Base-by-base conservation (phyloP, 2,113 vertebrate genomes). In the Mormoops blainvillei region DNA sequence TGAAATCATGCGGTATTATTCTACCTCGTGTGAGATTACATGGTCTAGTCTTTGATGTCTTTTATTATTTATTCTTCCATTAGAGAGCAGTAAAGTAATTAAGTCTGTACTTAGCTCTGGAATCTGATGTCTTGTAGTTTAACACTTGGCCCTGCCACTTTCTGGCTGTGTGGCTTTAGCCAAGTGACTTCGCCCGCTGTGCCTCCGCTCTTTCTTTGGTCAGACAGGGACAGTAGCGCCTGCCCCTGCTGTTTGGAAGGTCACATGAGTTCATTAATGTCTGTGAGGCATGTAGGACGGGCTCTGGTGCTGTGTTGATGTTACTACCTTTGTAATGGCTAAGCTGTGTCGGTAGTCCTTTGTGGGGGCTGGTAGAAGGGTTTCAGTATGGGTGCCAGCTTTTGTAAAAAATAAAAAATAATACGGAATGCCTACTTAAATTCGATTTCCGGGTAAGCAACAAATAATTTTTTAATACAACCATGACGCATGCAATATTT, bases 371-470 rank as follows among this genome's bases (percentile, higher is more conserved):
- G 56, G 54, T 43, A 87, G 68, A 31, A 31, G 54, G n/a, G n/a
- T 56, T 81, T 85, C 77, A 31, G 26, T 81, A 84, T 41, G n/a
- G 28, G 33, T 56, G 58, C 41, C 41, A 92, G 56, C 48, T 91
- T 95, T 96, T 92, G 45, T n/a, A 52, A 73, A 89, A 89, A 56
- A 71, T 12, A 33, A 67, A 56, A 65, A 77, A 52, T 54, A 78
- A 68, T 13, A 16, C 33, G 38, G 3, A 56, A 56, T 73, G 9
- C 31, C 7, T 52, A 28, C 56, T 93, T 86, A 74, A 38, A 82
- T 63, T 88, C 58, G 58, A 96, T 86, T 92, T 94, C 71, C 54
- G 84, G n/a, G 65, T 86, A 87, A 94, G 54, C 41, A 77, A 36
- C 38, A 73, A 20, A 76, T 83, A 15, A 58, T 63, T 73, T 73